Base-by-base conservation (phyloP, 2,888 invertebrate genomes). In the Oligia latruncula region DNA sequence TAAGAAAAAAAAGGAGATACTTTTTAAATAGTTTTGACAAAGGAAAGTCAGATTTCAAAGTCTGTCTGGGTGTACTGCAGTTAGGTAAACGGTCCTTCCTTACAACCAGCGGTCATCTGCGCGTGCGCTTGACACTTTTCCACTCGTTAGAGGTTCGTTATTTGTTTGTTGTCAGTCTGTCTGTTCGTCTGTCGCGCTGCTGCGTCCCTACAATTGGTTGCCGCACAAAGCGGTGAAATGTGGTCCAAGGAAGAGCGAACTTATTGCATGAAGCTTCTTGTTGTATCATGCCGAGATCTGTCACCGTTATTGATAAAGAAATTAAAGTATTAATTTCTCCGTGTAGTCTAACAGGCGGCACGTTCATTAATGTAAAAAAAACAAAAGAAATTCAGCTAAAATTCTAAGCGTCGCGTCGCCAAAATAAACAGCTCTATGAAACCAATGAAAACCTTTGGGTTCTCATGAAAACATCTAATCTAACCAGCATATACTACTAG, bases 71-170 rank as follows among this genome's bases (percentile, higher is more conserved):
- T 2, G 46, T 46, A 73, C 55, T 73, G 23, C 40, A 5, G n/a
- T 67, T 71, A 55, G 20, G 55, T 75, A 75, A 86, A 83, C 74
- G 74, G 77, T 71, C 52, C 70, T 67, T 64, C 20, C 66, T 55
- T 70, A 74, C 77, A 74, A 65, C 71, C 78, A 55, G 75, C 68
- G 71, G 87, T 89, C 86, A 89, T 89, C 84, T 89, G 82, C 84
- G 84, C 85, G 82, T 82, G 83, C 82, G 81, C 85, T 92, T 94
- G 96, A 95, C 96, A 95, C 96, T 94, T 95, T 94, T 95, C 93
- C 92, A 93, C 95, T 96, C 95, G 96, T 96, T 96, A 96, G 92
- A 90, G 92, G 90, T 91, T 95, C 95, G 95, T 96, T 95, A 95
- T 96, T 96, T 96, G 96, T 96, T 95, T 93, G 93, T 94, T 95